Base-by-base conservation (phyloP, 2,113 vertebrate species). In the Lontra canadensis region DNA sequence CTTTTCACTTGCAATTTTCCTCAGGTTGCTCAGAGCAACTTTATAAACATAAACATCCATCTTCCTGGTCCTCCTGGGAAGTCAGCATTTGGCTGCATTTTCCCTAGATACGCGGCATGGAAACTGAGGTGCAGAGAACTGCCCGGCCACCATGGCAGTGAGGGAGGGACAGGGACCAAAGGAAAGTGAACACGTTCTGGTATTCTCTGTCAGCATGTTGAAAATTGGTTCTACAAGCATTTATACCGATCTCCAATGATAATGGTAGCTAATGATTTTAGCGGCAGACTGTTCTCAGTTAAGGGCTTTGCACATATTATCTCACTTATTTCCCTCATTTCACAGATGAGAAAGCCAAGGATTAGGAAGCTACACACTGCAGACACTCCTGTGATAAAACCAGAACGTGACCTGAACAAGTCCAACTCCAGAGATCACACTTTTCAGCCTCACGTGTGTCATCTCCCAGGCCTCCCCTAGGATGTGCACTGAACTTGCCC, bases 1-100 rank as follows among this genome's bases (percentile, higher is more conserved):
- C 52, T 96, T 97, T 97, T 96, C 95, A 93, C 63, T 90, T 86
- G 90, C 76, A 96, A 82, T 97, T 94, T 97, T 91, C 88, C 82
- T 95, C 81, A 95, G 94, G 93, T 97, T 2, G 23, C 86, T 97
- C 81, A 79, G 69, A 96, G 80, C 76, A 94, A 94, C 63, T 88
- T 96, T 42, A 95, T 94, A 97, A 98, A 95, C 69, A 95, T 39
- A 52, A 94, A 93, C 73, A 97, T 97, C 73, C 59, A 95, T 98
- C 96, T 98, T 96, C 90, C 61, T 74, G 20, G 85, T 96, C 67
- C 83, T 97, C 59, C 78, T 93, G 59, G 85, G 97, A 98, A 95
- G 81, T 42, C 29, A 79, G 71, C 71, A 88, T 88, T 94, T 92
- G 88, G 57, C 49, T 3, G 0, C 29, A 85, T 90, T 94, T 94